Evolutionary conservation across 2,888 invertebrate species (phyloP).

Genomic region (Trachelus iudaicus): DNA sequence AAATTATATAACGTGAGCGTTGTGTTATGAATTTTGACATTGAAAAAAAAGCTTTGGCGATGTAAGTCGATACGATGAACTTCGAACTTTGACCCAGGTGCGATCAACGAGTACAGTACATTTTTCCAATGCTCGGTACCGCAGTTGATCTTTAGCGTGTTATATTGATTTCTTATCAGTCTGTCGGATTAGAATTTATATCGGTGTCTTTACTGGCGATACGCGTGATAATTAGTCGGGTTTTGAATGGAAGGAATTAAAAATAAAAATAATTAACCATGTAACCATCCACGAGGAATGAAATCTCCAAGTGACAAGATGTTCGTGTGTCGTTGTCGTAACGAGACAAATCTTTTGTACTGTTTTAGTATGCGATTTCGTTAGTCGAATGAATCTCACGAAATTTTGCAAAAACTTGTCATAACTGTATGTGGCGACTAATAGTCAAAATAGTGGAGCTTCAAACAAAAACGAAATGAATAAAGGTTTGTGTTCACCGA

Average conservation of each 20-base stretch:
- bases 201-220: not conserved
- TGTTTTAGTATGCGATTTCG: slow-evolving; percentile 16
- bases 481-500: slow-evolving; percentile 49
- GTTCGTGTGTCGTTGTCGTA: slow-evolving; percentile 12
- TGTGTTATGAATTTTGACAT: too few relatives aligned
- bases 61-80: too few relatives aligned
- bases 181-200: not conserved
- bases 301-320: slow-evolving; percentile 4
- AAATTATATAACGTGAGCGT: too few relatives aligned
- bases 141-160: too few relatives aligned
- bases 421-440: slow-evolving; percentile 37
- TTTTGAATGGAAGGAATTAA: slow-evolving; percentile 4
- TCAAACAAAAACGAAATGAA: slow-evolving; percentile 34
- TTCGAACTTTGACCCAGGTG: too few relatives aligned
- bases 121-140: too few relatives aligned
- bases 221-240: slow-evolving; percentile 1
- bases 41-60: too few relatives aligned
- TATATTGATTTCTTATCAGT: not conserved
- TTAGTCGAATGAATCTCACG: slow-evolving; percentile 6
- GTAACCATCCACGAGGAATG: slow-evolving; percentile 2
- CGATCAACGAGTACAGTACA: too few relatives aligned
- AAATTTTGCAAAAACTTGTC: slow-evolving; percentile 42
- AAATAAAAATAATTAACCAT: slow-evolving; percentile 3
- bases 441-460: slow-evolving; percentile 40
- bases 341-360: slow-evolving; percentile 14